Conservation (phyloP, 2,888 invertebrate species). For the Drosophila emarginata region DNA sequence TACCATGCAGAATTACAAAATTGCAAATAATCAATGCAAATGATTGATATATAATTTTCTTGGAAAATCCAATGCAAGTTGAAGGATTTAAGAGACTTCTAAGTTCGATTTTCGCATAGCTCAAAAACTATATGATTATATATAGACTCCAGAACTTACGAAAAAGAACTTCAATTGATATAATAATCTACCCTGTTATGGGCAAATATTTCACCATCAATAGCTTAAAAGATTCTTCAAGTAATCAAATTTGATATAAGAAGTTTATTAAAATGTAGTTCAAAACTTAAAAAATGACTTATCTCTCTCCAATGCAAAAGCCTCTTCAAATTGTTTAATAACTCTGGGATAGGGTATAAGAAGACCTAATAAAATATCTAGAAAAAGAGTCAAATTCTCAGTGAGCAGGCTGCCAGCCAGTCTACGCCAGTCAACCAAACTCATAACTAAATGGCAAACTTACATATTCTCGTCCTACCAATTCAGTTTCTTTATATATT, state of each 20-base stretch:
- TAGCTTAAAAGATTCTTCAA: no score
- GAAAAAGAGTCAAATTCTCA: constrained; percentile 22
- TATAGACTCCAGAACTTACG: no score
- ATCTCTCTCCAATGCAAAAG: neutral
- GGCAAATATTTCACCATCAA: no score
- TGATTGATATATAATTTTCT: no score
- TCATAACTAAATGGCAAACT: constrained; percentile 43
- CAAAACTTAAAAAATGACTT: neutral
- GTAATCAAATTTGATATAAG: no score
- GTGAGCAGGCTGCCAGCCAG: constrained; percentile 39
- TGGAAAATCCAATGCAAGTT: no score
- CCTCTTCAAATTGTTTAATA: neutral
- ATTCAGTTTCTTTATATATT: constrained; percentile 32
- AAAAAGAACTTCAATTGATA: no score
- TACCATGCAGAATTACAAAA: neutral
- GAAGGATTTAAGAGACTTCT: no score
- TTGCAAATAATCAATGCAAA: neutral
- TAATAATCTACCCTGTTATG: no score
- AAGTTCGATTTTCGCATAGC: no score
- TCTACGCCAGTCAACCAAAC: constrained; percentile 35
- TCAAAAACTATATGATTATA: no score
- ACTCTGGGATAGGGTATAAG: neutral
- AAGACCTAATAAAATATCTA: neutral
- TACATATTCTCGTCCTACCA: constrained; percentile 20
- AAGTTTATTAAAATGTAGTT: no score